Evolutionary conservation across 2,797 vertebrate species (phyloP), one percentile per base, ranked within the genome.

Genomic region (Macroramphosus scolopax): DNA sequence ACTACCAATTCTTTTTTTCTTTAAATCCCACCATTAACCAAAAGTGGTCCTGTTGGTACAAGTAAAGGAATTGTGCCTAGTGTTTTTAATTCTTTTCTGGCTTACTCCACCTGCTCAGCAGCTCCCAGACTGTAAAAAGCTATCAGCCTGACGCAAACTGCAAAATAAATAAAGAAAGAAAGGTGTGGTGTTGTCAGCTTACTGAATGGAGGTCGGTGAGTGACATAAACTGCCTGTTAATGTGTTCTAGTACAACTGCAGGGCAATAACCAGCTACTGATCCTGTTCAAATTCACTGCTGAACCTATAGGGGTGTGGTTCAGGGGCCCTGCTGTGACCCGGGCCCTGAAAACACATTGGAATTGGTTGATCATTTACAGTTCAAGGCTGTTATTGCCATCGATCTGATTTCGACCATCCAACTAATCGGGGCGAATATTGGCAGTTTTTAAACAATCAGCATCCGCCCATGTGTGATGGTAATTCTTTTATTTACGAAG

Each of bases 131-230:
- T 53, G 41, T 51, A 60, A 50, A 65, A 25, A 39, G 29, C 20
- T 13, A 6, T 34, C 11, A 16, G 9, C 11, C 16, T 34, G 33
- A 41, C 31, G 50, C 28, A 42, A 35, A 28, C 22, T 37, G 20
- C 22, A 40, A 46, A 17, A 17, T 45, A 22, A 16, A 51, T 49
- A 16, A 29, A 7, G 55, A 62, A 56, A 61, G 37, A 51, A 59
- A 80, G 77, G 70, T 77, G 85, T 63, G 75, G 70, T 43, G 55
- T 39, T 51, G 54, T 18, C 34, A 24, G 16, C 20, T 49, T 24
- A 18, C 20, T 68, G 29, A 52, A 34, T 33, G 40, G 35, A 61
- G 41, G 15, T 55, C 22, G 36, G 8, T 36, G 32, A 57, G 40
- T 45, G 52, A 33, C 48, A 70, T 51, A 67, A 60, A 35, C 54